Evolutionary conservation across 1,140 invertebrate genomes (phyloP), one percentile per base, ranked within the genome.

Genomic region (Heliothis virescens): DNA sequence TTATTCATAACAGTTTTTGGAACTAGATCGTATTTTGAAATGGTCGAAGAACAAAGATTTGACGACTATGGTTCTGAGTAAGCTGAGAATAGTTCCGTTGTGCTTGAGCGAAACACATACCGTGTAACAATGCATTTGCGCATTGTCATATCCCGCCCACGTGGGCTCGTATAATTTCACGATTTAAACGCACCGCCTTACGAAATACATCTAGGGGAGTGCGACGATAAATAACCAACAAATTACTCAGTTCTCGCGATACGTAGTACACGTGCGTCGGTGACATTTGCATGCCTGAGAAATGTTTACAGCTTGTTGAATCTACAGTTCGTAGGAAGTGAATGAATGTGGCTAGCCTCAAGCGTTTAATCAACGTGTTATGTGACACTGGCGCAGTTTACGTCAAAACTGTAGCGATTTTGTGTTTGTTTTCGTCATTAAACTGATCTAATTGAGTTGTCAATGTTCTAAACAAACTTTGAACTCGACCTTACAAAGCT

Each of bases 61-160:
- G 41, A 65, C 34, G 34, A 41, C 34, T 41, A 41, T 41, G 5
- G 65, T 76, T 75, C 5, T 62, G 59, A n/a, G 74, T 65, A 63
- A 65, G n/a, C 48, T n/a, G 60, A 65, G 15, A 41, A 13, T 15
- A 26, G 7, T 63, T 65, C 65, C 60, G 13, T 48, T 53, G 16
- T 63, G 52, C n/a, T 48, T 15, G 29, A 65, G 15, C 34, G 52
- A 63, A 55, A 77, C 75, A 78, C 75, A 78, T 29, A 78, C 75
- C 52, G 52, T 53, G 53, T 50, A 57, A 69, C 62, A 78, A 78
- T 69, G 75, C 78, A 50, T 79, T 79, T 79, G 67, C 60, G 84
- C 85, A 85, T 89, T 91, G 92, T 92, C 90, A 91, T 90, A 92
- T 87, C 83, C 87, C 89, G 86, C 91, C 90, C 89, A 93, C 91